Percentiles rank a stretch among this genome's conserved stretches.
These are phyloP conservation scores for Carassius auratus DNA, from an alignment of 2,113 vertebrate genomes.

Conservation along the genomic window DNA sequence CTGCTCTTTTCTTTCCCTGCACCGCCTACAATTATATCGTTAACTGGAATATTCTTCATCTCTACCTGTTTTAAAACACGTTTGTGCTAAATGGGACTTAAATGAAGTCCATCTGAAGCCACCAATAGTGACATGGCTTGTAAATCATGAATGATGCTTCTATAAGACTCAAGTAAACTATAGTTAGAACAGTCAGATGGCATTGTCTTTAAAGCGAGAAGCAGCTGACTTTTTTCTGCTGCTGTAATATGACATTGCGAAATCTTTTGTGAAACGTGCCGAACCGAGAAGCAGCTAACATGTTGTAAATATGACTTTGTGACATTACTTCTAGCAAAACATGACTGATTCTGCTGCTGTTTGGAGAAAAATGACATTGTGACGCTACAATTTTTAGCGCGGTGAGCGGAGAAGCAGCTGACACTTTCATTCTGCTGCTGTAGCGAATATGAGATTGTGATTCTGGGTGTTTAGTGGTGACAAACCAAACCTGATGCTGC, in stretches of 20 bases:
- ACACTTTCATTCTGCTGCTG: neutral
- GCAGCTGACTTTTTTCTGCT: neutral
- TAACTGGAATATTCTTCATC: neutral
- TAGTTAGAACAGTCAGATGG: neutral
- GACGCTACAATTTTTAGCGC: neutral
- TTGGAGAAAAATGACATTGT: slow-evolving; percentile 1
- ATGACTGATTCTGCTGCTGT: neutral
- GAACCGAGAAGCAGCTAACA: neutral
- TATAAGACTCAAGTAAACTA: too few species aligned
- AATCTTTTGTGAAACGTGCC: neutral
- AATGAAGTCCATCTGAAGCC: neutral
- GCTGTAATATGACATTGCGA: neutral
- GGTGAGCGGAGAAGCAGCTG: neutral
- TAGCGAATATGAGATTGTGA: slow-evolving; percentile 30
- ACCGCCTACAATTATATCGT: slow-evolving; percentile 42
- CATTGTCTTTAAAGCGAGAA: neutral
- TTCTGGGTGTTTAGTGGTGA: neutral
- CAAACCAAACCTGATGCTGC: neutral
- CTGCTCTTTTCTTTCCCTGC: slow-evolving; percentile 71
- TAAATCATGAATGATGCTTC: neutral
- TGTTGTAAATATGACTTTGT: neutral
- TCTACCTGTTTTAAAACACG: neutral
- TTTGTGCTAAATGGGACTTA: neutral
- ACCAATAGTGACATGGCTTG: neutral
- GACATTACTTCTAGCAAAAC: neutral